Base-by-base conservation (phyloP, 1,140 invertebrate species). In the Periplaneta americana region DNA sequence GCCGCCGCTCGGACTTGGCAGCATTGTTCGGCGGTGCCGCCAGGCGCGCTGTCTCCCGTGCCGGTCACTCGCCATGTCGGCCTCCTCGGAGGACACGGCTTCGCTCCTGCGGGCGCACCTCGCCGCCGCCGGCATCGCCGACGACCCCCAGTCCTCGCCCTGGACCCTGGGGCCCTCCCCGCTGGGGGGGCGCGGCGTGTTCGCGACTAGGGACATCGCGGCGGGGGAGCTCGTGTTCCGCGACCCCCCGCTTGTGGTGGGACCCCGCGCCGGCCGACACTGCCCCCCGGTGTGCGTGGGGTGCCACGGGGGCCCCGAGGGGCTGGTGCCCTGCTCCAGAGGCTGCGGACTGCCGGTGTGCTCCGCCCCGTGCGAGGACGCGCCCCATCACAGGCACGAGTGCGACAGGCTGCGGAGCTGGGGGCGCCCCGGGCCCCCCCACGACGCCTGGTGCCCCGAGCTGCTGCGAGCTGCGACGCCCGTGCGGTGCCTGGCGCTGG, bases 151-250 rank as follows among this genome's bases (percentile, higher is more conserved):
- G 48, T 8, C 11, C 22, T 32, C 18, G 13, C 82, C 15, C 35
- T 89, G 88, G 88, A 85, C 57, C 5, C 87, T 94, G 39, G 84
- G 84, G 18, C 86, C 88, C 80, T 93, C 92, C 0, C 84, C 87
- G 1, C 83, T 93, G 15, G 89, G 90, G 34, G 94, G 94, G 2
- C 90, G 93, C 9, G 93, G 93, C 18, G 82, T 95, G 15, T 90
- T 95, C 80, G 93, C 93, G 0, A 90, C 85, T 0, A 87, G 91
- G 48, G 90, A 93, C 83, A 93, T 95, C 18, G 84, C 86, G 28
- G 83, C 88, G 9, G 93, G 93, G 34, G 93, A 95, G 86, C 84
- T 93, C 35, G 91, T 96, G 18, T 93, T 94, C 83, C 87, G 90
- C 1, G 94, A 95, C 86, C 87, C 86, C 74, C 92, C 94, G 0